Percentiles rank a stretch among this genome's conserved stretches.
These are phyloP conservation scores for Pteruthius melanotis DNA, from an alignment of 2,113 vertebrate genomes.

Conservation along the genomic window DNA sequence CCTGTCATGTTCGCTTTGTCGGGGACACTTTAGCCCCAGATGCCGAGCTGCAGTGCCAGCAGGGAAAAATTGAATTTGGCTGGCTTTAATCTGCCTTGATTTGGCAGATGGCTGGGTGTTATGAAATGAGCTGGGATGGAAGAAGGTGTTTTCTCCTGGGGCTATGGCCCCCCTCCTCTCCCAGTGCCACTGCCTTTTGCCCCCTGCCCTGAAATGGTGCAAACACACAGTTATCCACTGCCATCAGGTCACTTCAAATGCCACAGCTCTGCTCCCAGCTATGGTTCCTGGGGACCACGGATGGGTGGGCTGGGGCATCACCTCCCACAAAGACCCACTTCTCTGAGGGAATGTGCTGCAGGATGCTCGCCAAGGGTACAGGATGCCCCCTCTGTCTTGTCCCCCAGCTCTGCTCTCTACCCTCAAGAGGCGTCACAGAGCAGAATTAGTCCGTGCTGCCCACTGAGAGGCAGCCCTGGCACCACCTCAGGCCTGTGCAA, in stretches of 20 bases:
- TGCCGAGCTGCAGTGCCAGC: slow-evolving; percentile 66
- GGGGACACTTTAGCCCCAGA: slow-evolving; percentile 76
- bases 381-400: neutral
- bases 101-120: slow-evolving; percentile 75
- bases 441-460: neutral
- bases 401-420: neutral
- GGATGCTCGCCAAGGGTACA: neutral
- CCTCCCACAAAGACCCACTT: neutral
- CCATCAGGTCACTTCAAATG: neutral
- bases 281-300: neutral
- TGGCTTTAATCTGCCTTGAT: slow-evolving; percentile 82
- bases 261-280: neutral
- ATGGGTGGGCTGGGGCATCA: neutral
- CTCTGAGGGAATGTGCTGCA: accelerated
- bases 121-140: slow-evolving; percentile 65
- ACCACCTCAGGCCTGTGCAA: neutral
- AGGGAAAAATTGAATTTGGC: slow-evolving; percentile 81
- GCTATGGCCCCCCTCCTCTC: neutral
- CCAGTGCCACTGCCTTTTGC: neutral
- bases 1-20: slow-evolving; percentile 88
- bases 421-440: neutral
- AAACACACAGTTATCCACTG: neutral
- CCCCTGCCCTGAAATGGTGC: neutral
- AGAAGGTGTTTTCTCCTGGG: slow-evolving; percentile 51
- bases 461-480: neutral